These are phyloP conservation scores for Molorchus minor DNA, from an alignment of 2,888 invertebrate species.

Conservation along the genomic window DNA sequence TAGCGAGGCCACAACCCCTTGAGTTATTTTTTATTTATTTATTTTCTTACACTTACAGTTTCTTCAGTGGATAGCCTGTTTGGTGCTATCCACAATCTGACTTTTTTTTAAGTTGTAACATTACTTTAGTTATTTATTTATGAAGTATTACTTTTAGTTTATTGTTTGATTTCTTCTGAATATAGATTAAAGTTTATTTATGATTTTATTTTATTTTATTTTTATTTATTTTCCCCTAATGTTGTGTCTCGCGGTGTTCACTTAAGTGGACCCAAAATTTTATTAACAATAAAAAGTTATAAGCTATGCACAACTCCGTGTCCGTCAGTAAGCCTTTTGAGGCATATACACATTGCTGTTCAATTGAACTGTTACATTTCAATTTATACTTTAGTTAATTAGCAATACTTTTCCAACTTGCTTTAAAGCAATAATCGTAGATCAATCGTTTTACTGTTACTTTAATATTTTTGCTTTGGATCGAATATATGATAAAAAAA, in stretches of 20 bases:
- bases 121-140: conserved; percentile 48
- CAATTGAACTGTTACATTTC: no score
- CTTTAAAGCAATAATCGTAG: no score
- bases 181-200: conserved; percentile 55
- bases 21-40: conserved; percentile 44
- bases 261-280: conserved; percentile 52
- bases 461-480: no score
- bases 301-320: conserved; percentile 51
- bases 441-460: no score
- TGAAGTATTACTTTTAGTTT: conserved; percentile 48
- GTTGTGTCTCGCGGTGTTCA: conserved; percentile 59
- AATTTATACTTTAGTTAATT: no score
- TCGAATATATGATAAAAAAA: no score
- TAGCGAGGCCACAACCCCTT: conserved; percentile 58
- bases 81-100: conserved; percentile 33
- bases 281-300: conserved; percentile 24
- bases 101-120: conserved; percentile 48
- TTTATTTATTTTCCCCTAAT: conserved; percentile 51
- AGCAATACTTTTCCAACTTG: no score
- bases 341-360: conserved; percentile 9
- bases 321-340: conserved; percentile 28
- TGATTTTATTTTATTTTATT: conserved; percentile 56
- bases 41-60: conserved; percentile 45
- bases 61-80: conserved; percentile 25
- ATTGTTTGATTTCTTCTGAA: conserved; percentile 49